Base-by-base conservation (phyloP, 1,140 invertebrate genomes). In the Zaprionus taronus region DNA sequence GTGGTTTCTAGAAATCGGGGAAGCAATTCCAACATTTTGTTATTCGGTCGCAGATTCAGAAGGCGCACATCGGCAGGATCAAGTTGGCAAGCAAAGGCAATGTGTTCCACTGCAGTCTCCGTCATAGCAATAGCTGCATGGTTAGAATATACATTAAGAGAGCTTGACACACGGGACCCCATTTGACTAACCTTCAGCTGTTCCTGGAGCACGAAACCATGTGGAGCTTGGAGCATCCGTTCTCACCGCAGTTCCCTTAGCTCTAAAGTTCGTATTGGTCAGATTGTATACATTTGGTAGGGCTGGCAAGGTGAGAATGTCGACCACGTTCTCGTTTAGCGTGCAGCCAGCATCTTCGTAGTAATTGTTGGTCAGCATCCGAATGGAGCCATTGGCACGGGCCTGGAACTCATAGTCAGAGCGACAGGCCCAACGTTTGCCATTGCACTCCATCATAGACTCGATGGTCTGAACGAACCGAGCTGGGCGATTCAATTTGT, bases 71-170 rank as follows among this genome's bases (percentile, higher is more conserved):
- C 94, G 4, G 95, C 70, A 0, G 97, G 95, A 93, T 98, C 96
- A 74, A 95, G 94, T 14, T 94, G 93, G 5, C 96, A 78, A 24
- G 91, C 93, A 58, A 94, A 94, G 1, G 96, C 95, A 71, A 98
- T 96, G 84, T 97, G 96, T 78, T 98, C 97, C 94, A 98, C 95
- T 9, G 97, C 94, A 22, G 93, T 94, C 92, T 98, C 97, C 34
- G 95, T 95, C 82, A 95, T 93, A 5, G 94, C 94, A 14, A 96
- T 89, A 26, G 91, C 95, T 94, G 96, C 2, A 94, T 89, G 0
- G 94, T 6, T 12, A 44, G 96, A 95, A 3, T 94, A 91, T 22
- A 20, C 5, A 12, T 20, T 3, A 49, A 20, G 12, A 22, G 4
- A 4, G 4, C 7, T 14, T 22, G 17, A 22, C 11, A 4, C 17